Conservation (phyloP, 2,888 invertebrate species). For the Magallana nippona region DNA sequence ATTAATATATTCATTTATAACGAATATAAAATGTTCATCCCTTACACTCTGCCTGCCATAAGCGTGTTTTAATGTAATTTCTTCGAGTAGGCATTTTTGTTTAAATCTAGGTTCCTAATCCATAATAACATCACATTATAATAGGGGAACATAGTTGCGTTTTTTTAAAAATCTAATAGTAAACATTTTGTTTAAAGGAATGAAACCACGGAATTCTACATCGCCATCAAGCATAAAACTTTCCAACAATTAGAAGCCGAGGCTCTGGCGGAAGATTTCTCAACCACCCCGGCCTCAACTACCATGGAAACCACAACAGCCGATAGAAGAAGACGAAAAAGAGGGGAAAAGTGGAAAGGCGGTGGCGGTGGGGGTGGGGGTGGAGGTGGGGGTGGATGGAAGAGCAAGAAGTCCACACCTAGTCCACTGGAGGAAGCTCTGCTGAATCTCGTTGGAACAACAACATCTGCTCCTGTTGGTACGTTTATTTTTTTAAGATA, state of each 20-base stretch:
- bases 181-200: conserved; percentile 30
- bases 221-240: conserved; percentile 53
- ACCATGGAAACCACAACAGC: conserved; percentile 49
- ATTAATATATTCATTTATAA: too few species aligned
- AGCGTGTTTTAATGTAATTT: too few species aligned
- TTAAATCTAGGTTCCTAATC: too few species aligned
- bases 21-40: too few species aligned
- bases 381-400: not conserved
- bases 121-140: too few species aligned
- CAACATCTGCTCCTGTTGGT: not conserved
- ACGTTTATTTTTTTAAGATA: not conserved
- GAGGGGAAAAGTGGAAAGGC: conserved; percentile 29
- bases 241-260: conserved; percentile 7
- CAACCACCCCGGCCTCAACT: conserved; percentile 35
- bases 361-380: conserved; percentile 36
- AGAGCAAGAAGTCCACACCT: too few species aligned
- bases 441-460: conserved; percentile 19
- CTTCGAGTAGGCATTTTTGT: too few species aligned
- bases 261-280: not conserved
- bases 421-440: not conserved
- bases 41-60: too few species aligned
- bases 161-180: too few species aligned
- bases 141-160: too few species aligned
- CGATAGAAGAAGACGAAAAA: conserved; percentile 44
- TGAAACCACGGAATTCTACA: conserved; percentile 50